These are phyloP conservation scores for Danaus melanippus DNA, from an alignment of 1,140 invertebrate genomes.

Conservation along the genomic window DNA sequence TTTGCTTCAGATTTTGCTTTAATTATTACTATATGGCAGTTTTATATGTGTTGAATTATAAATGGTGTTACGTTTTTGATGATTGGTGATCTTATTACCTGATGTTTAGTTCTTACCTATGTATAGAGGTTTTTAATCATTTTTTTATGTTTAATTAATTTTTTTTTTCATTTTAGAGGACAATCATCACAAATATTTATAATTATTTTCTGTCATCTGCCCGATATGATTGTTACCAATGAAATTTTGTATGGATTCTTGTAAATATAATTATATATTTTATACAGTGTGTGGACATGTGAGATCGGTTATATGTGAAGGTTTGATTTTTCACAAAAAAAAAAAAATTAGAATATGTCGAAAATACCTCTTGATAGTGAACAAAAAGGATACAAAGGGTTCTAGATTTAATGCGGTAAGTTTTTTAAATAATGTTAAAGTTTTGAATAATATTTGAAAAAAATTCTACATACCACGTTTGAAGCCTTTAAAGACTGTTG, in stretches of 20 bases:
- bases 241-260: conserved; percentile 31
- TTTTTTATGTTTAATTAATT: conserved; percentile 14
- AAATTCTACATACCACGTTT: conserved; percentile 63
- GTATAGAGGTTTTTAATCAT: conserved; percentile 16
- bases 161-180: conserved; percentile 16
- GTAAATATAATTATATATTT: conserved; percentile 47
- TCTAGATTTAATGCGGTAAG: conserved; percentile 66
- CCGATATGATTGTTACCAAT: conserved; percentile 33
- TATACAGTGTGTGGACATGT: conserved; percentile 23
- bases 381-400: conserved; percentile 62
- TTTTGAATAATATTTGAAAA: conserved; percentile 62
- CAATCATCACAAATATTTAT: conserved; percentile 36
- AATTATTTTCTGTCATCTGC: conserved; percentile 25
- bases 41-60: conserved; percentile 54
- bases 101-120: conserved; percentile 12
- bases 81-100: conserved; percentile 17
- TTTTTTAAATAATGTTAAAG: conserved; percentile 65
- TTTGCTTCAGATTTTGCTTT: conserved; percentile 58
- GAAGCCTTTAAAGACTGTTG: conserved; percentile 2
- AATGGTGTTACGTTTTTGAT: conserved; percentile 26
- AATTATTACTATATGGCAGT: conserved; percentile 55
- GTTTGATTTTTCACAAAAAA: conserved; percentile 42
- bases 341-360: conserved; percentile 30
- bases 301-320: conserved; percentile 11
- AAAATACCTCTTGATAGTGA: conserved; percentile 70